Evolutionary conservation across 2,888 invertebrate species (phyloP).

Genomic region (Drosophila trichaetosa): DNA sequence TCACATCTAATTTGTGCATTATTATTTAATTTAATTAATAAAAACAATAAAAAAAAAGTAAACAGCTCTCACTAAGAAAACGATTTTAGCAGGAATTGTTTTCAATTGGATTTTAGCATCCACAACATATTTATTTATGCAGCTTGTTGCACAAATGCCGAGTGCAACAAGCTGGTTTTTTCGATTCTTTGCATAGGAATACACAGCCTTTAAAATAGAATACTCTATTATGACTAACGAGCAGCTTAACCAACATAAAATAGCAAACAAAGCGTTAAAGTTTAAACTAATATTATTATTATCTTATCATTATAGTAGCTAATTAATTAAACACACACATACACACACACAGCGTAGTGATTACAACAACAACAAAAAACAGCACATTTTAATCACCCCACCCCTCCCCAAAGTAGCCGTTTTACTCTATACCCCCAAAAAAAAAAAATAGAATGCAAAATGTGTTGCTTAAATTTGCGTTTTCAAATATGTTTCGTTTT

Average conservation of each 20-base stretch:
- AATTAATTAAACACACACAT: slow-evolving; percentile 59
- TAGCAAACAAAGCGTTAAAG: slow-evolving; percentile 69
- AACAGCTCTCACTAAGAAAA: slow-evolving; percentile 17
- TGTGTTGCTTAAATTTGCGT: slow-evolving; percentile 58
- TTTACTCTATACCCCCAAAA: slow-evolving; percentile 35
- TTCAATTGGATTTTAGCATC: slow-evolving; percentile 31
- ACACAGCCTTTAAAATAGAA: slow-evolving; percentile 55
- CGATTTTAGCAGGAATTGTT: slow-evolving; percentile 29
- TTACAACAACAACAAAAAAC: slow-evolving; percentile 26
- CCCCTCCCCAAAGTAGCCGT: slow-evolving; percentile 29
- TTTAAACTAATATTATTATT: slow-evolving; percentile 64
- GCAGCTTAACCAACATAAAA: slow-evolving; percentile 72
- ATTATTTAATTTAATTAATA: slow-evolving; percentile 72
- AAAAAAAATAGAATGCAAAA: slow-evolving; percentile 3
- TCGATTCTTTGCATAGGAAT: slow-evolving; percentile 45
- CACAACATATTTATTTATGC: slow-evolving; percentile 10
- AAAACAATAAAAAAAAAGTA: slow-evolving; percentile 30
- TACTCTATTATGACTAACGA: slow-evolving; percentile 65
- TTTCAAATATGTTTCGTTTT: slow-evolving; percentile 55
- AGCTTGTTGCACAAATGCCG: neutral
- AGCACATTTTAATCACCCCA: slow-evolving; percentile 52
- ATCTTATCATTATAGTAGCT: slow-evolving; percentile 66
- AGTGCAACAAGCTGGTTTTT: slow-evolving; percentile 2
- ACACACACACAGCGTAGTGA: slow-evolving; percentile 43
- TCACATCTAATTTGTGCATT: slow-evolving; percentile 72